Percentiles rank a stretch among this genome's conserved stretches.
phyloP scores from a whole-genome alignment of 2,113 vertebrate genomes.

The Opisthocomus hoazin region DNA sequence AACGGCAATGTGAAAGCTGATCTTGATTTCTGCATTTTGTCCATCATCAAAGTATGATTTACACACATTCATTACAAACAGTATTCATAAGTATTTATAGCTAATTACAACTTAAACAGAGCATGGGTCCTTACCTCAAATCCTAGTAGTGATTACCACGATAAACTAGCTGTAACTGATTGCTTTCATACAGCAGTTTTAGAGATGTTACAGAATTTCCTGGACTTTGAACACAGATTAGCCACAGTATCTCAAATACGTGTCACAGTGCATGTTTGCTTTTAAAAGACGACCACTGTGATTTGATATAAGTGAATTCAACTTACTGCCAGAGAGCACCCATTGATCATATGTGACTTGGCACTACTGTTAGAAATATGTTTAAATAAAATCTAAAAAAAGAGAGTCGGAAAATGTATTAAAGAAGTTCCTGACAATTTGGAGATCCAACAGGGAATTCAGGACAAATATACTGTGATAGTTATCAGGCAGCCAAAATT shows the following conservation, averaged over 20 bases:
- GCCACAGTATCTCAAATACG: background rate
- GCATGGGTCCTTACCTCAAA: background rate
- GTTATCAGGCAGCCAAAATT: background rate
- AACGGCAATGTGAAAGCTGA: background rate
- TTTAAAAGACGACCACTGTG: background rate
- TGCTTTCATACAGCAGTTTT: background rate
- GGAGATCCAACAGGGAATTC: background rate
- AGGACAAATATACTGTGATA: background rate
- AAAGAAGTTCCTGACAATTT: background rate
- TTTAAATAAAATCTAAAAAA: background rate
- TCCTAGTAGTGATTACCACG: background rate
- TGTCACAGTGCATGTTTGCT: background rate
- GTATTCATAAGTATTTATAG: conserved; percentile 29
- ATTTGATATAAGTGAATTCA: background rate
- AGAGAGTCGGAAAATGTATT: background rate
- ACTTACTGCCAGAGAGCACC: background rate
- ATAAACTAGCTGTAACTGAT: background rate
- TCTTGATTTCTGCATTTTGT: background rate
- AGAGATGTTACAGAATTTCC: conserved; percentile 12
- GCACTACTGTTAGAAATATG: background rate
- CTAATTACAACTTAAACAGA: background rate
- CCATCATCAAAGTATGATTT: background rate
- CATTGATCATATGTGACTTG: background rate
- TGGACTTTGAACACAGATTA: conserved; percentile 1
- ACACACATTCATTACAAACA: background rate